phyloP scores from a whole-genome alignment of 2,113 vertebrate species.

The Calidris pugnax region DNA sequence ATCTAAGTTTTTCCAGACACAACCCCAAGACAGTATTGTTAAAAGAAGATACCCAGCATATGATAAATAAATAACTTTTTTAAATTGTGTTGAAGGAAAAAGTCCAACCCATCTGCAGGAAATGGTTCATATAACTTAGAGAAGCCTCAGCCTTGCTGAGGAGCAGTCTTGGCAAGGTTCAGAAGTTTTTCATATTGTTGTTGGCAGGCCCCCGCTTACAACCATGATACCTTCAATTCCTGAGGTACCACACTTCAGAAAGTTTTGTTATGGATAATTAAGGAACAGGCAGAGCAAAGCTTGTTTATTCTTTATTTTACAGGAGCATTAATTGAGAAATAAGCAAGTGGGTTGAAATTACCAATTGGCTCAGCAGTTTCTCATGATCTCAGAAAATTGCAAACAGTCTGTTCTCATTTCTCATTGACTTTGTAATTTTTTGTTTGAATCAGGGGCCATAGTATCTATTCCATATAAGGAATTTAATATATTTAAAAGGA shows the following conservation, averaged over 20 bases:
- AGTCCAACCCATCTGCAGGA: constrained; percentile 4
- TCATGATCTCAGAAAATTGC: constrained; percentile 49
- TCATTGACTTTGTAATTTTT: constrained; percentile 14
- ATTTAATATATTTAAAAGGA: constrained; percentile 43
- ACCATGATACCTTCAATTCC: constrained; percentile 17
- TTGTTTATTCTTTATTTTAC: constrained; percentile 56
- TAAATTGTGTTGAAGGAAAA: constrained; percentile 7
- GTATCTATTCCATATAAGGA: constrained; percentile 30
- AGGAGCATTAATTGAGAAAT: constrained; percentile 55
- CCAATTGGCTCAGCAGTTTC: constrained; percentile 45
- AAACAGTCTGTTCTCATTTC: constrained; percentile 26
- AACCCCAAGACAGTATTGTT: not conserved
- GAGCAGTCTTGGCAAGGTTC: constrained; percentile 21
- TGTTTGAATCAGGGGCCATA: constrained; percentile 5
- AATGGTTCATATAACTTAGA: constrained; percentile 38
- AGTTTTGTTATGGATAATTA: constrained; percentile 61
- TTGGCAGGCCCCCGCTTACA: constrained; percentile 6
- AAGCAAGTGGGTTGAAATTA: constrained; percentile 38
- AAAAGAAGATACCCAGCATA: not conserved
- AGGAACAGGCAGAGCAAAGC: constrained; percentile 26
- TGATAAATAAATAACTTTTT: constrained; percentile 20
- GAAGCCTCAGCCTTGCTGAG: constrained; percentile 48
- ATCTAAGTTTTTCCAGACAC: not conserved
- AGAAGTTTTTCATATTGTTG: constrained; percentile 39
- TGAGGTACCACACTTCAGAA: constrained; percentile 43